Evolutionary conservation across 1,140 invertebrate species (phyloP), one percentile per base, ranked within the genome.

Genomic region (Geopemphigus sp.): DNA sequence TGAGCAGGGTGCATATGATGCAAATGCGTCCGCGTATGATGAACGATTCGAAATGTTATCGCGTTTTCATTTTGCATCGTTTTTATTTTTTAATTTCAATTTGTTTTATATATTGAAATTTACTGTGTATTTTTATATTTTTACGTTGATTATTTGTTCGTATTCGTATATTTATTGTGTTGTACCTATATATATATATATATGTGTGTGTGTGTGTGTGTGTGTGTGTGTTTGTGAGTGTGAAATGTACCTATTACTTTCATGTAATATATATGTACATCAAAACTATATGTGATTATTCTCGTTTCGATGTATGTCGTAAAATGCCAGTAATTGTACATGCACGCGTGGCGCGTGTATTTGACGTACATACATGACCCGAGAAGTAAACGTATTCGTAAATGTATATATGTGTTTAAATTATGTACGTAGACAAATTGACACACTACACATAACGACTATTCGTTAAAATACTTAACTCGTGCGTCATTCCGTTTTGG

Each of bases 381-480:
- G 29, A 64, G 61, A 64, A 64, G 63, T n/a, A 17, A 64, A 45
- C 11, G 39, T 64, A 64, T 64, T 22, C 39, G 10, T 64, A 14
- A 24, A 45, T 39, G 10, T 39, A n/a, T 45, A 64, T n/a, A 0
- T 45, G 39, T 66, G 39, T 61, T 66, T 39, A 39, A 39, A 12
- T 66, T 61, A 61, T 29, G 39, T 45, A 45, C 12, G 5, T n/a
- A 66, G 19, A 68, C 39, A 68, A 24, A 22, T 50, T 47, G 45
- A 68, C 22, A 70, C 15, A 70, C 15, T 50, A 2, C 15, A 70
- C 66, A 70, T 53, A 22, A 50, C 14, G 47, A 53, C 32, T 66
- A 66, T 66, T 66, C 64, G 26, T 70, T 70, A 26, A 70, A 70
- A 70, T 70, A 26, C 45, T 70, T 53, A 22, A 70, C 66, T 70